Evolutionary conservation across 1,140 invertebrate genomes (phyloP).

Genomic region (Lepidurus packardi): DNA sequence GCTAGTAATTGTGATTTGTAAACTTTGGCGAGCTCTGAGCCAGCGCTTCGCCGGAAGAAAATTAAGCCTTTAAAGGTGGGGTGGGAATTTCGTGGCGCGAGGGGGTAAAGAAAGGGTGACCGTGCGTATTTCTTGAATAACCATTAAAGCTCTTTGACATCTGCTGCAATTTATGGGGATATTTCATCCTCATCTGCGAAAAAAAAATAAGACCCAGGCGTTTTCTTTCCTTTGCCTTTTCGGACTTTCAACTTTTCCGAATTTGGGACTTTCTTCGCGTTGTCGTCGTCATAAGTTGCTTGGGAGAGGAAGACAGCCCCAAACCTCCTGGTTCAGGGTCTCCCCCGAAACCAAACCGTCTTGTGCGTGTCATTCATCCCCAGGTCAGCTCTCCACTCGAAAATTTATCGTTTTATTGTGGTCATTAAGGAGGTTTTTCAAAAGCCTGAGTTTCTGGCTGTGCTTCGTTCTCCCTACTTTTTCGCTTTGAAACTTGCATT

Average conservation of each 20-base stretch:
- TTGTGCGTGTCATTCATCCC: conserved; percentile 26
- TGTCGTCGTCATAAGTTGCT: conserved; percentile 14
- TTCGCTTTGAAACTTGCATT: too few species aligned
- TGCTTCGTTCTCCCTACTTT: background rate
- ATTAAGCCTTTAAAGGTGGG: too few species aligned
- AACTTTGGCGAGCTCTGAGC: too few species aligned
- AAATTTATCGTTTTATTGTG: conserved; percentile 36
- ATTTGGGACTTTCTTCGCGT: background rate
- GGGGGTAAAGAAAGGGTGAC: background rate
- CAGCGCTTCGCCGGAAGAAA: too few species aligned
- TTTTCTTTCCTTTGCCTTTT: background rate
- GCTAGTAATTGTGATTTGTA: too few species aligned
- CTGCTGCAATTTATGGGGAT: conserved; percentile 16
- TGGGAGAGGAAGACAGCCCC: background rate
- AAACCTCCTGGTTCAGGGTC: background rate
- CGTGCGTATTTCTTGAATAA: conserved; percentile 12
- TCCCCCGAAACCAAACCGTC: background rate
- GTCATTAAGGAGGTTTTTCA: conserved; percentile 31
- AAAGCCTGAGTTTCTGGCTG: background rate
- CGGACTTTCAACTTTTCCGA: too few species aligned
- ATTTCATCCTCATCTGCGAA: background rate
- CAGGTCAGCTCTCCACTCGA: conserved; percentile 25
- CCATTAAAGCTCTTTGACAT: conserved; percentile 22
- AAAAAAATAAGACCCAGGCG: background rate
- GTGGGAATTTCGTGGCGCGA: too few species aligned